Base-by-base conservation (phyloP, 2,797 vertebrate species). In the Gobionotothen gibberifrons region DNA sequence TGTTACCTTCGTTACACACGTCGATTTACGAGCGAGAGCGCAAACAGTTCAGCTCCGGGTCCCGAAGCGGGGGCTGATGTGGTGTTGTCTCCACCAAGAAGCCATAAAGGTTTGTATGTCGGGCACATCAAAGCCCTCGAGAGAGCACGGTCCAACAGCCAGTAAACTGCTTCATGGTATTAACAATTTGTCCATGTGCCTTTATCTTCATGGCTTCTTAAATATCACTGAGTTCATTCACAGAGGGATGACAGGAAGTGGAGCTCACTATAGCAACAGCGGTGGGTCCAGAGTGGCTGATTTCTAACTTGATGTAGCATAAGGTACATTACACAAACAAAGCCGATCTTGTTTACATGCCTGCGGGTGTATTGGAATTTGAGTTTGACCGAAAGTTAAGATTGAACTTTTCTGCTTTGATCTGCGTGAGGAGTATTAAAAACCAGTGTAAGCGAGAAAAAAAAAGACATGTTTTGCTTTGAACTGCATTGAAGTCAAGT, bases 41-140 rank as follows among this genome's bases (percentile, higher is more conserved):
- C 88, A 90, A 91, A 88, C 88, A 84, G 68, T 87, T 61, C 61
- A 69, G 78, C 22, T 11, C 14, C 5, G 54, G 64, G 82, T 84
- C 72, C 72, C 7, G 69, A 70, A 83, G 82, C 59, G 14, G 14
- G 39, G 69, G 76, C 67, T 49, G 74, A 62, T 71, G 29, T 78
- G 75, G 72, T 89, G 95, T 94, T 92, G 95, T 95, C 95, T 95
- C 93, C 95, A 92, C 93, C 93, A 91, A 91, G 94, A 93, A 76
- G 94, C 92, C 93, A 92, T 94, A 94, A 95, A 95, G 95, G 94
- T 95, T 85, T 79, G 93, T 92, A 72, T 87, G 94, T 94, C 89
- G 93, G 93, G 87, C 79, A 96, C 95, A 96, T 97, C 96, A 97
- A 97, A 97, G 94, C 21, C 85, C 21, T 90, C 87, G 76, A 87